These are phyloP conservation scores for Chunga burmeisteri DNA, from an alignment of 2,113 vertebrate genomes.

Conservation along the genomic window DNA sequence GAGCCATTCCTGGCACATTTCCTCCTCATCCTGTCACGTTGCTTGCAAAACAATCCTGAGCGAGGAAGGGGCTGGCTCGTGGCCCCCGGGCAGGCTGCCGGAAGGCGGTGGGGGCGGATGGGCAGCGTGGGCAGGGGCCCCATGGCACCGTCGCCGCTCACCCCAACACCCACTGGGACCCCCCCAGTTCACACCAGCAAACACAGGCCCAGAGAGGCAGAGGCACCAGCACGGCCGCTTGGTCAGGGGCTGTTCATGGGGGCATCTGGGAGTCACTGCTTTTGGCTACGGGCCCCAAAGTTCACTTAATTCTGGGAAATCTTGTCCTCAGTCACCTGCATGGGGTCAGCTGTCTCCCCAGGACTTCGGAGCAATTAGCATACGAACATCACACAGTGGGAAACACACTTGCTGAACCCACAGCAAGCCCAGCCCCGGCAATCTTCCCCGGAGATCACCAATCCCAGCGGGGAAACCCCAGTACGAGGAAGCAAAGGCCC, in stretches of 20 bases:
- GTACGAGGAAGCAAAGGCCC: neutral
- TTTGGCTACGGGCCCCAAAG: neutral
- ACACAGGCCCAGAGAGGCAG: rapidly evolving
- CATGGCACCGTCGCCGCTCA: rapidly evolving
- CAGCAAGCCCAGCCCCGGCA: neutral
- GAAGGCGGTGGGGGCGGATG: rapidly evolving
- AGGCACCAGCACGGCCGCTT: rapidly evolving
- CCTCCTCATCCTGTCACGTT: constrained; percentile 66
- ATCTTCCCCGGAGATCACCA: neutral
- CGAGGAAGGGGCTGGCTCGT: neutral
- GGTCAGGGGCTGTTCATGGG: neutral
- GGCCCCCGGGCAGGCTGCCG: neutral
- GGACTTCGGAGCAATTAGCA: neutral
- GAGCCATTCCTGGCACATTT: constrained; percentile 66
- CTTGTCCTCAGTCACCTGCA: rapidly evolving
- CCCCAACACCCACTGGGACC: neutral
- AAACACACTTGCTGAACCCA: neutral
- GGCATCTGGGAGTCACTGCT: neutral
- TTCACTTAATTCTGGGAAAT: neutral
- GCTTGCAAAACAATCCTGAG: constrained; percentile 45
- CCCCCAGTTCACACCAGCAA: neutral
- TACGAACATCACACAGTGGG: rapidly evolving
- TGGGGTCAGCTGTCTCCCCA: neutral
- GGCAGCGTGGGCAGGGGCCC: neutral
- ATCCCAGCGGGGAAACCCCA: neutral